Evolutionary conservation across 2,797 vertebrate genomes (phyloP).

Genomic region (Dermochelys coriacea): DNA sequence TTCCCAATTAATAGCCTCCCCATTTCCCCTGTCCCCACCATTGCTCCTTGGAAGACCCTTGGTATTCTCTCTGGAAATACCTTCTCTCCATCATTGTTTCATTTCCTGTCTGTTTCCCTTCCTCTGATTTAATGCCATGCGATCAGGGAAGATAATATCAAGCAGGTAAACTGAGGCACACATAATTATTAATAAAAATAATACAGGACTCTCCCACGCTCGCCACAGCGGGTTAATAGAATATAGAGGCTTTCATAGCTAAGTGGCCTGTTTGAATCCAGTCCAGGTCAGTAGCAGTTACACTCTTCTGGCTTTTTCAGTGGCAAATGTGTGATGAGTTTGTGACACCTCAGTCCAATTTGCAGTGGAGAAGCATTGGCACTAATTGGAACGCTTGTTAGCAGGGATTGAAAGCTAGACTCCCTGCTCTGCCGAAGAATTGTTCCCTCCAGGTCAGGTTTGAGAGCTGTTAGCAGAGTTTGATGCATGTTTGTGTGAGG

Average conservation of each 20-base stretch:
- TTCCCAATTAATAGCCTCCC: not conserved
- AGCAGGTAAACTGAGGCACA: not conserved
- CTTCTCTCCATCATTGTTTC: not conserved
- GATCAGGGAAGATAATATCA: not conserved
- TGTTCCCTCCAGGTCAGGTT: not conserved
- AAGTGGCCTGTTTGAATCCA: not conserved
- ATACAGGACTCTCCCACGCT: not conserved
- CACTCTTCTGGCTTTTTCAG: not conserved
- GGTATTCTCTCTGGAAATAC: not conserved
- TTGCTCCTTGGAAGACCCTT: not conserved
- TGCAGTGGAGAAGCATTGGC: not conserved
- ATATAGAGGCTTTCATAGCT: not conserved
- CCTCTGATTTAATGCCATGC: not conserved
- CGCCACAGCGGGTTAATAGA: too few species aligned
- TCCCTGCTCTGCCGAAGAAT: not conserved
- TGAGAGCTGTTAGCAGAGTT: not conserved
- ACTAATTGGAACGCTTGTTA: not conserved
- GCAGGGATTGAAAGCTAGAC: not conserved
- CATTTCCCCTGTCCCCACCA: not conserved
- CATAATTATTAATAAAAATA: not conserved
- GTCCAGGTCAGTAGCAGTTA: not conserved
- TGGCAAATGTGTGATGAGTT: not conserved
- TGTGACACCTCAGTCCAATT: not conserved
- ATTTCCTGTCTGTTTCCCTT: not conserved
- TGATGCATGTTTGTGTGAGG: not conserved